Base-by-base conservation (phyloP, 1,140 invertebrate species). In the Panagrolaimus sp. region DNA sequence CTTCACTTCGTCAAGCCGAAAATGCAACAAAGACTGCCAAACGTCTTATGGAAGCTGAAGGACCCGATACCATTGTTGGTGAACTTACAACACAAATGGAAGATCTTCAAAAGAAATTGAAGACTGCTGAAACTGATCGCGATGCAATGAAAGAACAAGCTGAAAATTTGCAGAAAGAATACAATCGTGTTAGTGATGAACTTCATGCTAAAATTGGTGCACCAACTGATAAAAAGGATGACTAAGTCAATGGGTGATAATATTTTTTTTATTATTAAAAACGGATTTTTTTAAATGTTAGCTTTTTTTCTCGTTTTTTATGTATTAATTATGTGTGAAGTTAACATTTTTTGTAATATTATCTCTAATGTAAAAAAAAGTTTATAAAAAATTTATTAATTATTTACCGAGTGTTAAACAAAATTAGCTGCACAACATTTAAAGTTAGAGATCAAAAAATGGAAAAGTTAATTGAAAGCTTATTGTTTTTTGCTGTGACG, bases 1-100 rank as follows among this genome's bases (percentile, higher is more conserved):
- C 80, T 62, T 78, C 80, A 8, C 76, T 82, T 62, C 77, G 77
- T n/a, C 80, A 82, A 65, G 80, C 80, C 27, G 77, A 83, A 69
- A 65, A 77, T 25, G 80, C 80, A 7, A 70, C 70, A 16, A 76
- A 82, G 67, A 74, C 78, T 44, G 80, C 80, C 44, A 75, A 80
- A 48, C 74, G 64, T 16, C 70, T 82, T n/a, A 73, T 82, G 72
- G 76, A 79, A 27, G 68, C 76, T 9, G 79, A 75, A 69, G 67
- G 66, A n/a, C 75, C 61, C 7, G 69, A 76, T 38, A 77, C 47
- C 4, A 67, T 67, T 27, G 46, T 72, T 38, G 48, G 61, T 47
- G 71, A 78, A 16, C 63, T 71, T 16, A 72, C 61, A 20, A 62
- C 66, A 14, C 67, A 79, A 45, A 63, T 69, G 63, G 72, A 79